These are phyloP conservation scores for Synergus japonicus DNA, from an alignment of 2,888 invertebrate species.

Conservation along the genomic window DNA sequence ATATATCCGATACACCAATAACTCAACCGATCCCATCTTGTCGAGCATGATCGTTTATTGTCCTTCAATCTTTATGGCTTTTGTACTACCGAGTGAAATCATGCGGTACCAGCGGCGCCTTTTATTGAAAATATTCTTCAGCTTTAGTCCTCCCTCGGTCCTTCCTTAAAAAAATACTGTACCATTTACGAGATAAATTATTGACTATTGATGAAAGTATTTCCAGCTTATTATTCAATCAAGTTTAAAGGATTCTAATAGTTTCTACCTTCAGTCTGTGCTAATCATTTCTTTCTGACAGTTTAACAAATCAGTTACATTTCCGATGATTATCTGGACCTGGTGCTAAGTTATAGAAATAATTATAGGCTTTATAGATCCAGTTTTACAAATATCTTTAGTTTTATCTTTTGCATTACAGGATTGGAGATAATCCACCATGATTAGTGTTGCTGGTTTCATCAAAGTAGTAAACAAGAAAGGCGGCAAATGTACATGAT, in stretches of 20 bases:
- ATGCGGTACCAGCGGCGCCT: background rate
- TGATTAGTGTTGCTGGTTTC: constrained; percentile 2
- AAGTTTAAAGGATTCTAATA: background rate
- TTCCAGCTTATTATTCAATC: constrained; percentile 24
- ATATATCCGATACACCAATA: constrained; percentile 73
- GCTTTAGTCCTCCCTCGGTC: background rate
- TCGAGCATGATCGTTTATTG: constrained; percentile 66
- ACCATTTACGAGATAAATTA: background rate
- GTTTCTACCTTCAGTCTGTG: background rate
- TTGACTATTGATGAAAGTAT: background rate
- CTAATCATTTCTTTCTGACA: no score
- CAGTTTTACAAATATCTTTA: background rate
- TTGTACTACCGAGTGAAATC: constrained; percentile 10
- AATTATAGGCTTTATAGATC: background rate
- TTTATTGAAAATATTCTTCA: constrained; percentile 7
- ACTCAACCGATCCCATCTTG: constrained; percentile 65
- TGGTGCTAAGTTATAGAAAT: background rate
- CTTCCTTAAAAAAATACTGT: background rate
- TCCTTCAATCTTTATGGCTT: constrained; percentile 48
- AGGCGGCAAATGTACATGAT: constrained; percentile 54
- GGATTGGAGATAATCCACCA: background rate
- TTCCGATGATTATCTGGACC: background rate
- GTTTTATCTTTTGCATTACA: background rate
- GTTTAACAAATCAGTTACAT: background rate
- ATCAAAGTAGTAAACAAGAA: constrained; percentile 45